phyloP scores from a whole-genome alignment of 2,888 invertebrate species.

The Mechanitis mazaeus region DNA sequence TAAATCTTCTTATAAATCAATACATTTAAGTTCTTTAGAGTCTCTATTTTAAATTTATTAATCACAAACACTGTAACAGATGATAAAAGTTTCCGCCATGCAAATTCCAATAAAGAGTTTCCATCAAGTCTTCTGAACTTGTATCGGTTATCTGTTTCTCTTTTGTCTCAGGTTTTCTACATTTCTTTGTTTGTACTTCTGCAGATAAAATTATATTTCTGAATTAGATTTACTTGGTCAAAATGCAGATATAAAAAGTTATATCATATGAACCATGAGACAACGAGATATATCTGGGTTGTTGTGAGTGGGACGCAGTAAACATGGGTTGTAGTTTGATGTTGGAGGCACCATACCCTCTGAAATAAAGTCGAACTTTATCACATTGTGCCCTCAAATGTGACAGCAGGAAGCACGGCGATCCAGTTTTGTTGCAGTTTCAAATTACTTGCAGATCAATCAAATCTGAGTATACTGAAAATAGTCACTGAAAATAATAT shows the following conservation, averaged over 20 bases:
- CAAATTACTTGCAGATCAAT: conserved; percentile 27
- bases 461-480: conserved; percentile 2
- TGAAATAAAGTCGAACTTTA: conserved; percentile 74
- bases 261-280: conserved; percentile 80
- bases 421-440: conserved; percentile 63
- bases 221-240: conserved; percentile 46
- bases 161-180: conserved; percentile 68
- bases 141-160: conserved; percentile 65
- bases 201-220: conserved; percentile 72
- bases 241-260: conserved; percentile 46
- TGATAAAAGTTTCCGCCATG: conserved; percentile 80
- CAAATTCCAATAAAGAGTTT: conserved; percentile 78
- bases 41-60: conserved; percentile 39
- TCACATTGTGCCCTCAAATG: conserved; percentile 59
- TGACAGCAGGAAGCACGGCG: conserved; percentile 55
- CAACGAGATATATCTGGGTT: conserved; percentile 79
- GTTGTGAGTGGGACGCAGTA: conserved; percentile 74
- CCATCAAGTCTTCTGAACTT: conserved; percentile 69
- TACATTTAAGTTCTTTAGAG: conserved; percentile 28
- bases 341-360: conserved; percentile 72
- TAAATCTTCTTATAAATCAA: conserved; percentile 28
- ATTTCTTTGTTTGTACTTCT: conserved; percentile 73
- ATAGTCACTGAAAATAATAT: neutral
- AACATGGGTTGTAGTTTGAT: conserved; percentile 68
- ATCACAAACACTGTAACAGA: conserved; percentile 63